phyloP scores from a whole-genome alignment of 2,113 vertebrate species.

The Saimiri boliviensis region DNA sequence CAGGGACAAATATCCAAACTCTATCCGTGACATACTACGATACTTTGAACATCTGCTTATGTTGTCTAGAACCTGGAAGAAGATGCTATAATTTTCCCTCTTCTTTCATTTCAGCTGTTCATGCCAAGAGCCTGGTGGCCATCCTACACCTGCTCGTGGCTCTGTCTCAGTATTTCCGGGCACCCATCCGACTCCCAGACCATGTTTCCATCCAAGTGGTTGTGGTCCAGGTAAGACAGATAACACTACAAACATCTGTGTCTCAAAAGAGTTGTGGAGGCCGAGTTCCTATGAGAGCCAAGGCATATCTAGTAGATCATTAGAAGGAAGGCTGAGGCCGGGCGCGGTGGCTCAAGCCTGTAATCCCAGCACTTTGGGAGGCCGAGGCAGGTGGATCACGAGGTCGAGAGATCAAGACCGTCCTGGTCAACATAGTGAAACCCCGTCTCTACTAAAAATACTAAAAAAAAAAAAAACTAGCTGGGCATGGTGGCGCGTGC shows the following conservation, averaged over 20 bases:
- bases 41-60: neutral
- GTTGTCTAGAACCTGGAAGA: neutral
- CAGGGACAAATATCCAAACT: too few species aligned
- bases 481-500: too few species aligned
- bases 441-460: too few species aligned
- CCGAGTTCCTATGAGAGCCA: neutral
- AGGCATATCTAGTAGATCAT: neutral
- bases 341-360: too few species aligned
- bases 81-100: neutral
- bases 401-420: too few species aligned
- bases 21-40: neutral
- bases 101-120: conserved; percentile 89
- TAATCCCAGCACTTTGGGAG: too few species aligned
- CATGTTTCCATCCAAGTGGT: conserved; percentile 98
- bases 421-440: too few species aligned
- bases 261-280: neutral
- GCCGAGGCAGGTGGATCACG: too few species aligned
- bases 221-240: conserved; percentile 94
- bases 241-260: neutral
- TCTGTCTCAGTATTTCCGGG: conserved; percentile 96
- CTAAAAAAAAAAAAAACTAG: too few species aligned
- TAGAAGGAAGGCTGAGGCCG: neutral
- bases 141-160: conserved; percentile 98
- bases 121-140: conserved; percentile 97
- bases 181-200: conserved; percentile 96